Evolutionary conservation across 1,140 invertebrate genomes (phyloP), one percentile per base, ranked within the genome.

Genomic region (Drepana arcuata): DNA sequence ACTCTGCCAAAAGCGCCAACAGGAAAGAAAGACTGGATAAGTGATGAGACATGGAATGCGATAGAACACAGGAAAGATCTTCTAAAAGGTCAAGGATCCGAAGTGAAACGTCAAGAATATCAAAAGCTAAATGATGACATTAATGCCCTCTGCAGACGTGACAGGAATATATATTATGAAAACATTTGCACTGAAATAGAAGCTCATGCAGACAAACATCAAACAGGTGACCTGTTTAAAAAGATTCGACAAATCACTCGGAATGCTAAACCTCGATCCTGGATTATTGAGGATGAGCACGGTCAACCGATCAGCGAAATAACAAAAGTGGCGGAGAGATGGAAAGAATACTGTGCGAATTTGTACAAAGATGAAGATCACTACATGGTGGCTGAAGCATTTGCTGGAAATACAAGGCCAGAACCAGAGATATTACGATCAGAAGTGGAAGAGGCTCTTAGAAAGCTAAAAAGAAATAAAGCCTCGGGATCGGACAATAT

Each of bases 21-120:
- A 5, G 18, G 18, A 5, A 34, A 24, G 14, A 45, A 42, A 10
- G 21, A 5, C 23, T 51, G 42, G 39, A 38, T 51, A 7, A 27
- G 38, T 24, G 48, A 51, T 13, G 42, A 39, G 30, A 51, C 48
- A 9, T 51, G 48, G 42, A 32, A 41, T 1, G 35, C 24, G 9
- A 51, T 51, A 11, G 39, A 24, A 34, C 23, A 41, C 14, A 34
- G 39, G 23, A 52, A 47, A 18, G 36, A 33, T 6, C 34, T 47
- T 13, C 32, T 47, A 2, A 27, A 24, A 12, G 21, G 33, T 2
- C 33, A 41, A 5, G 11, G n/a, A n/a, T n/a, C n/a, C 31, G 23
- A 34, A 16, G 31, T 13, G 21, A 37, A 30, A 3, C 15, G 16
- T 29, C 7, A 10, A 4, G 11, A 32, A 25, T 51, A 51, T 18